Percentiles rank a stretch among this genome's conserved stretches.
phyloP scores from a whole-genome alignment of 2,888 invertebrate species.

The Caenorhabditis angaria region DNA sequence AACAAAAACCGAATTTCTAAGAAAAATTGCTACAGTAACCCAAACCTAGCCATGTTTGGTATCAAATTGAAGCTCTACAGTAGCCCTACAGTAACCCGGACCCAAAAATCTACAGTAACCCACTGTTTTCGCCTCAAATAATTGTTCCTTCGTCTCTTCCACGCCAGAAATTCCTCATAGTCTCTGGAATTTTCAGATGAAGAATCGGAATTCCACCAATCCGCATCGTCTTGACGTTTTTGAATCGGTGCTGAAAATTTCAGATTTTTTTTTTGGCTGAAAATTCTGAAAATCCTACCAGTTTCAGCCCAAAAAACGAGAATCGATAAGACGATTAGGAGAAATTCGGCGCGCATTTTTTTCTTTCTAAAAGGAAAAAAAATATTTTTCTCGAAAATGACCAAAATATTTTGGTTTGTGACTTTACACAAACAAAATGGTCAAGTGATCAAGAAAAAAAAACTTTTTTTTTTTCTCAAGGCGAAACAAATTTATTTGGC shows the following conservation, averaged over 20 bases:
- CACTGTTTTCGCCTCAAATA: conserved; percentile 16
- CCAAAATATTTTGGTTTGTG: neutral
- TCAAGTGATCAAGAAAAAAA: conserved; percentile 1
- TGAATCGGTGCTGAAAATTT: neutral
- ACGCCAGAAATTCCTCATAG: conserved; percentile 46
- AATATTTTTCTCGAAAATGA: neutral
- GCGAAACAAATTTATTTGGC: neutral
- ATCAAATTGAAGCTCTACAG: too few species aligned
- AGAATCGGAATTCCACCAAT: conserved; percentile 41
- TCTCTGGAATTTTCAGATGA: conserved; percentile 37
- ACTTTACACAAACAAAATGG: neutral
- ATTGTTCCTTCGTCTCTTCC: conserved; percentile 43
- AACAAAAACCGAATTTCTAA: neutral
- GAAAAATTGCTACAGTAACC: neutral
- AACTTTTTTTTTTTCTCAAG: neutral
- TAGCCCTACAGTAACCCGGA: too few species aligned
- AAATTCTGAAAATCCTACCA: neutral
- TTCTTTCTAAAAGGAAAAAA: neutral
- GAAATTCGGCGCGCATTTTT: too few species aligned
- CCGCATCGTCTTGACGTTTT: conserved; percentile 30
- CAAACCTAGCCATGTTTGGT: too few species aligned
- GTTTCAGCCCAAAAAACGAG: neutral
- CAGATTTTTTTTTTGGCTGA: too few species aligned
- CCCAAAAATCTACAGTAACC: conserved; percentile 15
- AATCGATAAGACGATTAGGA: neutral